Evolutionary conservation across 2,888 invertebrate species (phyloP), one percentile per base, ranked within the genome.

Genomic region (Drosophila prostipennis): DNA sequence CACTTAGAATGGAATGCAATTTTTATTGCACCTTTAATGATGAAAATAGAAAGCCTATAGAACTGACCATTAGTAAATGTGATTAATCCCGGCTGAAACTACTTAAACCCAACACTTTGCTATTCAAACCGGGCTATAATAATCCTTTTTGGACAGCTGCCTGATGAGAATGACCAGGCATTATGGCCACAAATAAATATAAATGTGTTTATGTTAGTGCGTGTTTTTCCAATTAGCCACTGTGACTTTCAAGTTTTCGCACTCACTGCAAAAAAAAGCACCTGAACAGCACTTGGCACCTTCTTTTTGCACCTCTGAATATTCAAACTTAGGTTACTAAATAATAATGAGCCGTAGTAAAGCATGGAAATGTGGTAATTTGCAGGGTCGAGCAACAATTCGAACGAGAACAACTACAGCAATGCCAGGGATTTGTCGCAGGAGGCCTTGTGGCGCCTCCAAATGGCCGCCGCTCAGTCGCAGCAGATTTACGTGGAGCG

Each of bases 401-500:
- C 83, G 34, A 88, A 82, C 59, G 90, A 90, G 79, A 90, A 90
- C 59, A 90, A 89, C 88, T 90, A 90, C 40, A 86, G 88, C 68
- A 90, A 89, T 64, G 81, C 91, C 55, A 78, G 87, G 51, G 88
- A 88, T 67, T 73, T 89, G 45, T 87, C 84, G 32, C 90, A 90
- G 77, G 90, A 90, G 60, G 90, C 90, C 4, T 77, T 90, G 43
- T 90, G 90, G 90, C 86, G 87, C 11, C 78, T 90, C 13, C 91
- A 90, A 59, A 64, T 90, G 72, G 81, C 90, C 5, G 78, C 89
- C 5, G 77, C 81, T 10, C 89, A 89, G 23, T 68, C 67, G n/a
- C 86, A 84, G 32, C 79, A 89, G 73, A 90, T 90, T 61, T 90
- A 90, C 59, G 89, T 90, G 57, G 90, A 90, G 73, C 83, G 89